phyloP scores from a whole-genome alignment of 2,113 vertebrate species.

The Phrynosoma platyrhinos region DNA sequence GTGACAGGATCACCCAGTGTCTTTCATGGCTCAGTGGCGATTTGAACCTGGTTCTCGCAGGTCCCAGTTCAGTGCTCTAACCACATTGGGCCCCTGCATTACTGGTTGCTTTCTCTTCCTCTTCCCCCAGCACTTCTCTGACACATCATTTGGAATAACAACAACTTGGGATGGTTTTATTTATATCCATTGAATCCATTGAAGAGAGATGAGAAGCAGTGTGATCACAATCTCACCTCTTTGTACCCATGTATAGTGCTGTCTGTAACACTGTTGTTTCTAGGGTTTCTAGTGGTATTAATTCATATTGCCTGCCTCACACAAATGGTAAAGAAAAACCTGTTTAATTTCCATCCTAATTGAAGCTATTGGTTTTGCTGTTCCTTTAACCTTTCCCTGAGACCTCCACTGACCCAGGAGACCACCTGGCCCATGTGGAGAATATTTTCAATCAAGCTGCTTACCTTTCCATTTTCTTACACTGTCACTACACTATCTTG shows the following conservation, averaged over 20 bases:
- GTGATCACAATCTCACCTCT: neutral
- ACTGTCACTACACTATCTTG: no score
- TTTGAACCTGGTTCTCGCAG: no score
- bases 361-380: neutral
- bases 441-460: no score
- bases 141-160: rapidly evolving
- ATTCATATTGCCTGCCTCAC: neutral
- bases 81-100: no score
- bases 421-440: neutral
- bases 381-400: neutral
- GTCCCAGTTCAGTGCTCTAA: no score
- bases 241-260: no score
- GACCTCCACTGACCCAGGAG: neutral
- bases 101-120: neutral
- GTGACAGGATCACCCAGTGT: no score
- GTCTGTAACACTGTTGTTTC: neutral
- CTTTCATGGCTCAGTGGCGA: no score
- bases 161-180: neutral
- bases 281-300: neutral
- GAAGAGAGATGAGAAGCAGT: neutral
- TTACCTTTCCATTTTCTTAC: neutral
- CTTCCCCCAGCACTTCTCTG: rapidly evolving
- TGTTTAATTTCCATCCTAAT: neutral
- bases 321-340: constrained; percentile 13
- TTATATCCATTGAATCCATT: neutral